Evolutionary conservation across 2,797 vertebrate species (phyloP).

Genomic region (Schizopygopsis malacanthus): DNA sequence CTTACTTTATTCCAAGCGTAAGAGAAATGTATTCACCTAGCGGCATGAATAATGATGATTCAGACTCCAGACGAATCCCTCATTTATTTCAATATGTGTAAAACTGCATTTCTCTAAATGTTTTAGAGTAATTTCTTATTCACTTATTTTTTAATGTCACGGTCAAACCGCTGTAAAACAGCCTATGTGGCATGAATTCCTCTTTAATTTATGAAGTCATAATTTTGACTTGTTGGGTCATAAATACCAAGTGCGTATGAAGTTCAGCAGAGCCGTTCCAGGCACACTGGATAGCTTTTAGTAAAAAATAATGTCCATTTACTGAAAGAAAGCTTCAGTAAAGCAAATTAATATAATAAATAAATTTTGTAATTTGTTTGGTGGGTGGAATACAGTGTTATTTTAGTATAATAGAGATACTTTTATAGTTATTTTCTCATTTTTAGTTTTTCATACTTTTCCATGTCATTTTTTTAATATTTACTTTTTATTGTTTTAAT

Average conservation of each 20-base stretch:
- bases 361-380: neutral
- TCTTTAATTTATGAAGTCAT: conserved; percentile 30
- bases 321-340: neutral
- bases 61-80: conserved; percentile 14
- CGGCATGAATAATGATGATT: neutral
- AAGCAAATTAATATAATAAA: neutral
- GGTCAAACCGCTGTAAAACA: neutral
- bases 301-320: conserved; percentile 4
- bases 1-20: neutral
- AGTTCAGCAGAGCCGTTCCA: conserved; percentile 23
- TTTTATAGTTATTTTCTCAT: no score
- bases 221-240: conserved; percentile 9
- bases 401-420: neutral
- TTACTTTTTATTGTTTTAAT: no score
- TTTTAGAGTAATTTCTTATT: conserved; percentile 21
- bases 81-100: conserved; percentile 30
- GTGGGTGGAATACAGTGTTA: neutral
- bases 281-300: neutral
- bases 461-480: no score
- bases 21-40: neutral
- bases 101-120: conserved; percentile 16
- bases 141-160: conserved; percentile 15
- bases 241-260: conserved; percentile 13
- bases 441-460: no score
- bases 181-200: neutral